Evolutionary conservation across 2,797 vertebrate genomes (phyloP).

Genomic region (Carcharodon carcharias): DNA sequence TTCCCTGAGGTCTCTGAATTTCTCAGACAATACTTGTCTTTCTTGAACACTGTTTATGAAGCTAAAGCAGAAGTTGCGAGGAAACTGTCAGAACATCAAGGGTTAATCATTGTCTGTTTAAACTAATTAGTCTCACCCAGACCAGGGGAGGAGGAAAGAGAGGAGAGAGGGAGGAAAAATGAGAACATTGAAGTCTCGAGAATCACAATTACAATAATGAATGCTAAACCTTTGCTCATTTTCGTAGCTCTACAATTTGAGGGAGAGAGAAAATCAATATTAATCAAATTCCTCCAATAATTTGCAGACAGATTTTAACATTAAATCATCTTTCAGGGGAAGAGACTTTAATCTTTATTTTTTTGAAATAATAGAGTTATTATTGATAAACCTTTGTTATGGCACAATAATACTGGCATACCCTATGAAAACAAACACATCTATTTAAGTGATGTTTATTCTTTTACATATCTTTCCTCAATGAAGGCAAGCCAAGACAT

Average conservation of each 20-base stretch:
- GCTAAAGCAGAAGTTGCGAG: not conserved
- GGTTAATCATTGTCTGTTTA: not conserved
- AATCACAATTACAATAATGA: slow-evolving; percentile 16
- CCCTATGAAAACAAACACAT: slow-evolving; percentile 11
- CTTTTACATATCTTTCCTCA: not conserved
- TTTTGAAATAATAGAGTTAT: not conserved
- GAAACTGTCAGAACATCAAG: not conserved
- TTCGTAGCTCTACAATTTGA: not conserved
- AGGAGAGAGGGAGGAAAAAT: not conserved
- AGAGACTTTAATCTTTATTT: not conserved
- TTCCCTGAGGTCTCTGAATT: not conserved
- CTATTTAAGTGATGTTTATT: slow-evolving; percentile 19
- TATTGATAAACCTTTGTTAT: slow-evolving; percentile 10
- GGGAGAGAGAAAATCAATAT: slow-evolving; percentile 28
- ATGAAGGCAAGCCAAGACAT: not conserved
- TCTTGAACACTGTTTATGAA: not conserved
- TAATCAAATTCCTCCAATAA: slow-evolving; percentile 24
- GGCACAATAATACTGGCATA: slow-evolving; percentile 10
- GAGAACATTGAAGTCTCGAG: not conserved
- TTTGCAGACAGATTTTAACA: slow-evolving; percentile 2
- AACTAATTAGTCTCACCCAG: not conserved
- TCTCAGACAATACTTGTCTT: not conserved
- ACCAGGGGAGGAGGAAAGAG: not conserved
- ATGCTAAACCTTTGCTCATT: slow-evolving; percentile 7
- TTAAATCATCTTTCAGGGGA: slow-evolving; percentile 3